Evolutionary conservation across 2,113 vertebrate genomes (phyloP), one percentile per base, ranked within the genome.

Genomic region (Macaca mulatta): DNA sequence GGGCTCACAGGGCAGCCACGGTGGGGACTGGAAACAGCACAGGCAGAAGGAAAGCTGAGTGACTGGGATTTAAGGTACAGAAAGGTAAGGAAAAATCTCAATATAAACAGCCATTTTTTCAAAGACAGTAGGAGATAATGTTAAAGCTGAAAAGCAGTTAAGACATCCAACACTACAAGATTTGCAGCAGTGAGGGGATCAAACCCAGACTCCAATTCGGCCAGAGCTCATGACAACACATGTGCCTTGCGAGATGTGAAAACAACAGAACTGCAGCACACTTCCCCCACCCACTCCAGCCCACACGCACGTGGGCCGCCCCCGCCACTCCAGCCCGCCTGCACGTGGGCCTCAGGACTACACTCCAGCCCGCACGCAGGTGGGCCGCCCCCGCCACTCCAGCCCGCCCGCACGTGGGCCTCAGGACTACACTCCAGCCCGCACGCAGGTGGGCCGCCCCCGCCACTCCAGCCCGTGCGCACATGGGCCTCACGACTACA

Each of bases 311-410:
- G 48, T 48, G 48, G 48, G 11, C 48, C 48, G 2, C 48, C 4
- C 27, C 11, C 11, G 0, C 0, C 61, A 59, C 57, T 59, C 22
- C 6, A 50, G 57, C 14, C 79, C 78, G 6, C 20, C 10, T 2
- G 4, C n/a, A 22, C 0, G 2, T 3, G 8, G 32, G 9, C 40
- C 40, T 2, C 40, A 40, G 4, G 5, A 40, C 40, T 40, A 40
- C 45, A 48, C 48, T 48, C 48, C 48, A 48, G 48, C 48, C 48
- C 45, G 10, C 45, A 0, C 10, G 10, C 45, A 48, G 2, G 45
- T 48, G 45, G 45, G 10, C 45, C 10, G 43, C 43, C 43, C 43
- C 43, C 0, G 43, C 45, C 45, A 45, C 45, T 45, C 45, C 45
- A 45, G 45, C 45, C 45, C 40, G 40, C 40, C 4, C 40, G 40